Evolutionary conservation across 2,888 invertebrate genomes (phyloP).

Genomic region (Opisthograptis luteolata): DNA sequence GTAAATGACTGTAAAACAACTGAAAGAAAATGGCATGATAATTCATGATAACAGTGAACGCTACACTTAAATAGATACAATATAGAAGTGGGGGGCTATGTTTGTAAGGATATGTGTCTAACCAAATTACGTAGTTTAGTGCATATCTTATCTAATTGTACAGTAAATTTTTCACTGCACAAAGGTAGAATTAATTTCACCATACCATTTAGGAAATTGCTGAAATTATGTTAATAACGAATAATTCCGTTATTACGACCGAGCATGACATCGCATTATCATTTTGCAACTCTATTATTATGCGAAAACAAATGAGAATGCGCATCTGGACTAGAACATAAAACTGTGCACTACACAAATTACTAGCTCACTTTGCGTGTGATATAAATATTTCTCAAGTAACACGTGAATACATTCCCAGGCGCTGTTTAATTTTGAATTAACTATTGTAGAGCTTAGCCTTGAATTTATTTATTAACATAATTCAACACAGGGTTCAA

Average conservation of each 20-base stretch:
- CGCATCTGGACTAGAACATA: conserved; percentile 24
- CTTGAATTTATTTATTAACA: conserved; percentile 2
- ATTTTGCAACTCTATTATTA: conserved; percentile 43
- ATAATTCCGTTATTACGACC: conserved; percentile 33
- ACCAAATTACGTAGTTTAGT: no score
- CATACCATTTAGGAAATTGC: conserved; percentile 17
- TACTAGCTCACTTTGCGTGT: not conserved
- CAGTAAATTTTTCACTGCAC: no score
- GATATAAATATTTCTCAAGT: not conserved
- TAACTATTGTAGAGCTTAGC: conserved; percentile 5
- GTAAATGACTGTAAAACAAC: no score
- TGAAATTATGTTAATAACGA: conserved; percentile 22
- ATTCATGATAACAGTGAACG: no score
- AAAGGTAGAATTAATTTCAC: conserved; percentile 1
- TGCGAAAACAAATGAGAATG: conserved; percentile 38
- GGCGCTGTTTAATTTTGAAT: conserved; percentile 7
- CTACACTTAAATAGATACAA: no score
- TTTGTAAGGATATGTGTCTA: no score
- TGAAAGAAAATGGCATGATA: no score
- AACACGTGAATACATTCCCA: conserved; percentile 10
- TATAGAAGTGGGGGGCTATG: no score
- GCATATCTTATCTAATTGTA: no score
- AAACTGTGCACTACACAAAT: conserved; percentile 34
- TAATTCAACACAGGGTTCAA: not conserved
- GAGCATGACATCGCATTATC: conserved; percentile 40